Evolutionary conservation across 1,140 invertebrate genomes (phyloP), one percentile per base, ranked within the genome.

Genomic region (Matsumurasca onukii): DNA sequence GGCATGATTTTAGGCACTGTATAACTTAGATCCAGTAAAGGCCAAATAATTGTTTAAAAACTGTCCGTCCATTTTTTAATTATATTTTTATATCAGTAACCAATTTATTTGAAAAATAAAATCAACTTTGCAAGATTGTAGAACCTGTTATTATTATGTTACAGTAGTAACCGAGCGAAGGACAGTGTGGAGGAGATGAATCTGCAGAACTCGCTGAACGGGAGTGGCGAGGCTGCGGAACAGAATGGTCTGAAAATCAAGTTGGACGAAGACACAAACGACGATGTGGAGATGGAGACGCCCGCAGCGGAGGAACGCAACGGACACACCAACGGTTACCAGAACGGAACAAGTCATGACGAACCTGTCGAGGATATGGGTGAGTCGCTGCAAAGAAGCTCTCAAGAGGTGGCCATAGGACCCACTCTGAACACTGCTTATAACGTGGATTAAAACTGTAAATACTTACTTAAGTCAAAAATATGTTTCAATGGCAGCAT

Each of bases 261-360:
- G 65, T 70, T 39, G 13, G 67, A 68, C 15, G 52, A 31, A n/a
- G 67, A 68, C 2, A 45, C 55, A n/a, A 61, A 29, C 9, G 80
- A 80, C 66, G 85, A 87, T 74, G 80, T 86, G 63, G 85, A 87
- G 74, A 85, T 87, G 82, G 83, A 84, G 63, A 79, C 80, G 27
- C 76, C 59, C 9, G 22, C 49, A 20, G n/a, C 77, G 34, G 78
- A 81, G 48, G 74, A 77, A 24, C 79, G 78, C 49, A 75, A 72
- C 70, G 64, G 67, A 5, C 61, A 69, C 74, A 80, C 78, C 70
- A 87, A 86, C 77, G 85, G 83, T 69, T 86, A 84, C 77, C 88
- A 87, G 76, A 91, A 92, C 80, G 88, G 88, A 63, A 86, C 83
- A 76, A 80, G 77, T 67, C 71, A 75, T 20, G 77, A 85, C 72